Evolutionary conservation across 1,140 invertebrate genomes (phyloP).

Genomic region (Saccostrea glomerata): DNA sequence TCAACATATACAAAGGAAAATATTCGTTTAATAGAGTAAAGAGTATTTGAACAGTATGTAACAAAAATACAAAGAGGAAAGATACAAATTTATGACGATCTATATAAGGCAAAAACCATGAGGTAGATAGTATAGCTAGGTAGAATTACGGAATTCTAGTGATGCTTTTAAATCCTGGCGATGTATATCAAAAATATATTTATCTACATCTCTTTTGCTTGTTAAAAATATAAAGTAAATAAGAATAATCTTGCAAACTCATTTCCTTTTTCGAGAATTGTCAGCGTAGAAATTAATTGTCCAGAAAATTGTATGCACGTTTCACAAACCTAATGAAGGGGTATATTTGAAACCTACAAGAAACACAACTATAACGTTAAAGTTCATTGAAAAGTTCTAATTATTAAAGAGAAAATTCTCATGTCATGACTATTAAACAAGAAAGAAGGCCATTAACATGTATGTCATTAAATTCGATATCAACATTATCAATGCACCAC

Average conservation of each 20-base stretch:
- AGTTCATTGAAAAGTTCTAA: not conserved
- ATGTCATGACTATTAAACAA: not conserved
- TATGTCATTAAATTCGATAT: slow-evolving; percentile 7
- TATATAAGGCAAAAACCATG: not conserved
- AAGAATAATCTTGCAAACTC: not conserved
- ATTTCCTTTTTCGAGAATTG: not conserved
- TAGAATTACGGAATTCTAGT: not conserved
- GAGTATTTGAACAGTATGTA: not conserved
- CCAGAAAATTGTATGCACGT: not conserved
- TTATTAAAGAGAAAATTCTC: not conserved
- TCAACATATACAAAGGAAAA: not conserved
- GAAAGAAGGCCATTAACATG: not conserved
- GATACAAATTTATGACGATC: not conserved
- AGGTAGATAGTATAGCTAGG: not conserved
- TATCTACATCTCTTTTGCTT: not conserved
- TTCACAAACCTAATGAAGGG: not conserved
- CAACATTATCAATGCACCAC: slow-evolving; percentile 17
- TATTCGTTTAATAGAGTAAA: not conserved
- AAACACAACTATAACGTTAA: not conserved
- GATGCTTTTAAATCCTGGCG: not conserved
- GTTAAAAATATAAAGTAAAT: not conserved
- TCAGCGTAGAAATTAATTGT: not conserved
- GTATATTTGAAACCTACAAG: not conserved
- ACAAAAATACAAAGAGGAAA: slow-evolving; percentile 13
- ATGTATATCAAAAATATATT: slow-evolving; percentile 24